Conservation (phyloP, 2,888 invertebrate species). For the Drosophila nigricruria region DNA sequence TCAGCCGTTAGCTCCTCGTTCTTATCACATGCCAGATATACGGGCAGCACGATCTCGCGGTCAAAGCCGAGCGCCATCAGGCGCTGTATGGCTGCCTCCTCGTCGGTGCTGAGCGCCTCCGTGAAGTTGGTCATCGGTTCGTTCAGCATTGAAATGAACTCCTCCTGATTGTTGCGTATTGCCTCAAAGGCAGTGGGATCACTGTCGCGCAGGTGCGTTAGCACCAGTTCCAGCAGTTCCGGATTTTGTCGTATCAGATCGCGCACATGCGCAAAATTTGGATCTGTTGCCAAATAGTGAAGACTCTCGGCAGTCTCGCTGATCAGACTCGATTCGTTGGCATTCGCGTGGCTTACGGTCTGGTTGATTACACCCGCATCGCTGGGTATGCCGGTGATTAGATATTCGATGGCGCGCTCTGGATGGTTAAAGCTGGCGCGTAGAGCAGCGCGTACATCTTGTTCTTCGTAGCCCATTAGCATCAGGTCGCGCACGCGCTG, state of each 20-base stretch:
- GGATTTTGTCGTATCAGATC: slow-evolving; percentile 96
- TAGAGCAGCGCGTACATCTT: slow-evolving; percentile 93
- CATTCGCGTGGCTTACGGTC: not conserved
- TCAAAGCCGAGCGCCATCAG: slow-evolving; percentile 74
- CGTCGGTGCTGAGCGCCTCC: slow-evolving; percentile 55
- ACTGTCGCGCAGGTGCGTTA: slow-evolving; percentile 95
- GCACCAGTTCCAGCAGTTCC: slow-evolving; percentile 93
- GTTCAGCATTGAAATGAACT: slow-evolving; percentile 88
- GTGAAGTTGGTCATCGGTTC: slow-evolving; percentile 1
- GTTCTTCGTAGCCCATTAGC: slow-evolving; percentile 94
- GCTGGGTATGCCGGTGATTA: slow-evolving; percentile 93
- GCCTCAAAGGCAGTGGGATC: slow-evolving; percentile 96
- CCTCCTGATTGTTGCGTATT: slow-evolving; percentile 95
- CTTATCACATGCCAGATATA: slow-evolving; percentile 77
- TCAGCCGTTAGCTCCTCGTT: slow-evolving; percentile 79
- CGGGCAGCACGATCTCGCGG: slow-evolving; percentile 69
- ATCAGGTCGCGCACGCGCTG: slow-evolving; percentile 66
- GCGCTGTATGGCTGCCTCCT: slow-evolving; percentile 69
- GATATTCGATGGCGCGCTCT: slow-evolving; percentile 98
- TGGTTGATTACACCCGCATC: slow-evolving; percentile 2
- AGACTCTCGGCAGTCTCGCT: slow-evolving; percentile 21
- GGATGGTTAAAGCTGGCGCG: slow-evolving; percentile 98
- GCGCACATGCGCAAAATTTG: slow-evolving; percentile 92
- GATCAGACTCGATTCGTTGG: not conserved
- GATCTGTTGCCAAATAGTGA: slow-evolving; percentile 26